Percentiles rank a stretch among this genome's conserved stretches.
Evolutionary conservation across 2,888 invertebrate genomes (phyloP).

Genomic region (Melinaea marsaeus): DNA sequence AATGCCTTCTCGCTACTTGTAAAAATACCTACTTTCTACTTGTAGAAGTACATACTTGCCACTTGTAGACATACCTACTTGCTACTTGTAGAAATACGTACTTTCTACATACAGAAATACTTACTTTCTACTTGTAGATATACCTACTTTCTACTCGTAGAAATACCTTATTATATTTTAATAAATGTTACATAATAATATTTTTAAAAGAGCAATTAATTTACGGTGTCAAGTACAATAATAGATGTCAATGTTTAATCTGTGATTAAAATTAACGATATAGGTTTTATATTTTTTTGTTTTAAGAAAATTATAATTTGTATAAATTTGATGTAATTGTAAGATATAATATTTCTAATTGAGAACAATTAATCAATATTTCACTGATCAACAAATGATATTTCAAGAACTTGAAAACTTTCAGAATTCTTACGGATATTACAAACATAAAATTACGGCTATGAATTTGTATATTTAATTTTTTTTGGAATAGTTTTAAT

Average conservation of each 20-base stretch:
- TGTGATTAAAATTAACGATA: slow-evolving; percentile 1
- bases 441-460: not conserved
- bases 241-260: slow-evolving; percentile 1
- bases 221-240: not conserved
- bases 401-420: not conserved
- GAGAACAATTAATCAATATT: slow-evolving; percentile 4
- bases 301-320: not conserved
- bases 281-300: not conserved
- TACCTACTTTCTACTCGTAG: no score
- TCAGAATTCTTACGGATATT: not conserved
- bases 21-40: no score
- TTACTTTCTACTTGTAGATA: no score
- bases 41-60: no score
- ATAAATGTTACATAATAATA: no score
- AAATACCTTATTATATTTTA: no score
- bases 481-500: not conserved
- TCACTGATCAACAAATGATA: not conserved
- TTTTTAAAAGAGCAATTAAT: no score
- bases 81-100: no score
- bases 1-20: no score
- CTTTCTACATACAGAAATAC: no score
- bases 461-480: not conserved
- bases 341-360: not conserved
- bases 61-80: no score
- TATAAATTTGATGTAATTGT: not conserved